These are phyloP conservation scores for Gymnobelideus leadbeateri DNA, from an alignment of 2,113 vertebrate genomes.

Conservation along the genomic window DNA sequence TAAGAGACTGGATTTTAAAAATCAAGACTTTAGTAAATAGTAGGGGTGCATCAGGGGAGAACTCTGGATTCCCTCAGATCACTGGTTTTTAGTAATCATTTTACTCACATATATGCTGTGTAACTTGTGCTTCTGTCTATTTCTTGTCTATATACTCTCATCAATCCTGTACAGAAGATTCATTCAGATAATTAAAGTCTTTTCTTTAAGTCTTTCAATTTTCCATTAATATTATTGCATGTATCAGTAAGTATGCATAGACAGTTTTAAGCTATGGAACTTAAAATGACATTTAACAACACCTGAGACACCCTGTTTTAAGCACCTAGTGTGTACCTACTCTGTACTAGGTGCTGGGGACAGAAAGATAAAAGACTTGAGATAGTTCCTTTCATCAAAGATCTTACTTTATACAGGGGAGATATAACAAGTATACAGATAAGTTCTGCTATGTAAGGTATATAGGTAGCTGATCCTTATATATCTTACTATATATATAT, in stretches of 20 bases:
- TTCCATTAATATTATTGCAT: neutral
- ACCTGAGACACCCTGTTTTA: neutral
- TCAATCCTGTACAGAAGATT: neutral
- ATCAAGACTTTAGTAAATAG: too few species aligned
- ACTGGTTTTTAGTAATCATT: too few species aligned
- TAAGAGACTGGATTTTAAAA: too few species aligned
- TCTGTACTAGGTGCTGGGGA: neutral
- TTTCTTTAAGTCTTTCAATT: neutral
- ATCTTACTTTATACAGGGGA: neutral
- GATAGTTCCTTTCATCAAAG: neutral
- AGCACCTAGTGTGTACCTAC: neutral
- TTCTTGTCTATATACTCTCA: neutral
- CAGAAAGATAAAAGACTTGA: neutral
- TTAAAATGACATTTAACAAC: neutral
- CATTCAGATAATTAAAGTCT: neutral
- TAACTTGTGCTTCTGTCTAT: neutral
- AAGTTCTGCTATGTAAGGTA: neutral
- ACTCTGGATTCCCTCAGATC: too few species aligned
- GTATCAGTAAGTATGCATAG: neutral
- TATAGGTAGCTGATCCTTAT: neutral
- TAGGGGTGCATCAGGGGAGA: too few species aligned
- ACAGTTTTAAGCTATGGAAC: neutral
- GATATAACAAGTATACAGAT: neutral
- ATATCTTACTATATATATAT: too few species aligned
- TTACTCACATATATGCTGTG: neutral